Conservation (phyloP, 2,888 invertebrate species). For the Tetragonisca angustula region DNA sequence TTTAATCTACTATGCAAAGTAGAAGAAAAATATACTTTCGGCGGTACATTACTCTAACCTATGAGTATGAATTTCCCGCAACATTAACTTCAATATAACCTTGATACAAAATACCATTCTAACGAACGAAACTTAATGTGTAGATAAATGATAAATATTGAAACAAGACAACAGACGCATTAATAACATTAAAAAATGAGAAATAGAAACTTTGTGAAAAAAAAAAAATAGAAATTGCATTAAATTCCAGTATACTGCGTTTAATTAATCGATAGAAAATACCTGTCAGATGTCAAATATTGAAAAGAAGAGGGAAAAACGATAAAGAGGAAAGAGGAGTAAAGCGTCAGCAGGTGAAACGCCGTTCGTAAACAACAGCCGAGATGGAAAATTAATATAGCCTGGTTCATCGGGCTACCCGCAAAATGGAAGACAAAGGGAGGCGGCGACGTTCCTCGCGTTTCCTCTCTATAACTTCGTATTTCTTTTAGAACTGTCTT, state of each 20-base stretch:
- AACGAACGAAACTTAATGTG: not conserved
- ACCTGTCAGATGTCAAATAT: no score
- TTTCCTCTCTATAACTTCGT: conserved; percentile 57
- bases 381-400: conserved; percentile 62
- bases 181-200: not conserved
- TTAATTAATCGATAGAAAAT: no score
- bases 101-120: not conserved
- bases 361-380: conserved; percentile 9
- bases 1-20: not conserved
- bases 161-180: not conserved
- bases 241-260: no score
- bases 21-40: not conserved
- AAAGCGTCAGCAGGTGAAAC: no score
- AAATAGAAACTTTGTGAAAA: not conserved
- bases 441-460: conserved; percentile 22
- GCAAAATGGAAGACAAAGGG: conserved; percentile 57
- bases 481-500: conserved; percentile 63
- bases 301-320: no score
- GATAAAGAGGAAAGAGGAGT: not conserved
- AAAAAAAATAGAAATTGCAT: not conserved
- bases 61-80: not conserved
- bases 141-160: not conserved
- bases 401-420: conserved; percentile 34
- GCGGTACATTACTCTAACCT: not conserved
- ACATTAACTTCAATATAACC: not conserved